Percentiles rank a stretch among this genome's conserved stretches.
Conservation (phyloP, 2,888 invertebrate species). For the Polyploca ridens region DNA sequence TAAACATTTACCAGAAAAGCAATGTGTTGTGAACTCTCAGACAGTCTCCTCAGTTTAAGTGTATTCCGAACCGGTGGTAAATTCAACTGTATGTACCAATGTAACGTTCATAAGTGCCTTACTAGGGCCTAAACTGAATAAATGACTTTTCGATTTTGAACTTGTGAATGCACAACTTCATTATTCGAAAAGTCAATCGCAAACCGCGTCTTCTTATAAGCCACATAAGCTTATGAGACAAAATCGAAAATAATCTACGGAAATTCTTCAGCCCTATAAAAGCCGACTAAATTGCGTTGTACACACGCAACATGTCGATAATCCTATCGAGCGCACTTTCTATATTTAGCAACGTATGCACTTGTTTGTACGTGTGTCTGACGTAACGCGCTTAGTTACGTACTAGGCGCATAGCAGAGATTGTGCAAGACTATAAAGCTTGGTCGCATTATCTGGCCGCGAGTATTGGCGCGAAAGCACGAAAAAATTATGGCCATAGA, state of each 20-base stretch:
- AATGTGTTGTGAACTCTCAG: no score
- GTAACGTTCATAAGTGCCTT: no score
- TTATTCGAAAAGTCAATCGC: no score
- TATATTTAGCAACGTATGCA: conserved; percentile 25
- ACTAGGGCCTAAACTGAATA: no score
- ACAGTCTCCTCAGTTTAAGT: no score
- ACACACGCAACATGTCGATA: conserved; percentile 1
- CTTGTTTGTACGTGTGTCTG: conserved; percentile 4
- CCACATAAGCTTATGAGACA: no score
- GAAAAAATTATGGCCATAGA: neutral
- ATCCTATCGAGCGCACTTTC: conserved; percentile 18
- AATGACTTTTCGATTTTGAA: no score
- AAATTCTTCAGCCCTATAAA: conserved; percentile 9
- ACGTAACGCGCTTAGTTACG: conserved; percentile 21
- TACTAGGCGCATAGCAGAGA: conserved; percentile 10
- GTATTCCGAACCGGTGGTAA: no score
- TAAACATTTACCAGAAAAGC: no score
- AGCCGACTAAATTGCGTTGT: neutral
- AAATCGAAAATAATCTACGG: neutral
- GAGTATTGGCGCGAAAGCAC: neutral
- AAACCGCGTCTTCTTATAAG: neutral
- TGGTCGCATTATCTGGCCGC: neutral
- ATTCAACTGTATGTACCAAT: no score
- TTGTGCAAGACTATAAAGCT: conserved; percentile 14
- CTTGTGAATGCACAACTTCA: no score